Base-by-base conservation (phyloP, 2,888 invertebrate genomes). In the Chirona hameri region DNA sequence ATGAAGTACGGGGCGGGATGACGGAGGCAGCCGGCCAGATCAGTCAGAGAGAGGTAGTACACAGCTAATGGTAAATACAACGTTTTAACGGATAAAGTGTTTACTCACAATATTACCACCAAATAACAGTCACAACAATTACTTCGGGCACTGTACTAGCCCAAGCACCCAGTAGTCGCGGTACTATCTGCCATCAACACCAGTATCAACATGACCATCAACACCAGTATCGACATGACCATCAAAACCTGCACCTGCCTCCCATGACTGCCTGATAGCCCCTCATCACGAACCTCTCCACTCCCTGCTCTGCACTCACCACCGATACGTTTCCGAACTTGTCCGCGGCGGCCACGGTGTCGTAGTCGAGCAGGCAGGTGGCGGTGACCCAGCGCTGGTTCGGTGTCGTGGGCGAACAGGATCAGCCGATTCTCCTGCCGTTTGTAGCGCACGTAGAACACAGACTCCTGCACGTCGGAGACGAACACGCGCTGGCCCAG, bases 291-390 rank as follows among this genome's bases (percentile, higher is more conserved):
- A n/a, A n/a, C n/a, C n/a, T n/a, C n/a, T n/a, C n/a, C n/a, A n/a
- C n/a, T n/a, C n/a, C 52, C 52, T 12, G 18, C 52, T 18, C 69
- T 5, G 2, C 82, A 89, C 91, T 89, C 87, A 98, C 94, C 83
- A 99, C 92, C 83, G 95, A 92, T 85, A 99, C 91, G 87, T 98
- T 99, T 57, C 99, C 99, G 90, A 99, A 99, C 89, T 99, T 99
- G 88, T 99, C 99, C 14, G 97, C 95, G 84, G 95, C 93, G 0
- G 98, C 98, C 27, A 98, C 93, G 0, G 98, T 98, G 87, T 97
- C 96, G 87, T 98, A 99, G 89, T 99, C 99, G 81, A 99, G 89
- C 82, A 98, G 91, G 84, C 94, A 94, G 5, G 95, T 94, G 81
- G 95, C 94, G 0, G 98, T 98, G 60, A 98, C 93, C 96, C 97